Evolutionary conservation across 2,113 vertebrate species (phyloP).

Genomic region (Anoplopoma fimbria): DNA sequence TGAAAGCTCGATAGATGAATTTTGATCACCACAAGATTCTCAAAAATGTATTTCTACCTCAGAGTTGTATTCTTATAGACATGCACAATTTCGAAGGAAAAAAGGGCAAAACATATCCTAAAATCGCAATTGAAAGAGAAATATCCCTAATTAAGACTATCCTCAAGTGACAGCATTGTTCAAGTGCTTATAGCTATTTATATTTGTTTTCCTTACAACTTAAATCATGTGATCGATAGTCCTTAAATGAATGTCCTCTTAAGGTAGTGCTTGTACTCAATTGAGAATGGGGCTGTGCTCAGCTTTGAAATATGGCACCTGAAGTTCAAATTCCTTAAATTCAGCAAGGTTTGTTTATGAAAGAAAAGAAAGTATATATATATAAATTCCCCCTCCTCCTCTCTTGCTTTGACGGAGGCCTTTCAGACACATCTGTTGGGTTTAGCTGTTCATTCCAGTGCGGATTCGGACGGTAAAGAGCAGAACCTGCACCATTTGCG

Average conservation of each 20-base stretch:
- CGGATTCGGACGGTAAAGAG: constrained; percentile 73
- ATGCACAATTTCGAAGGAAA: background rate
- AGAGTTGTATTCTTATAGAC: too few species aligned
- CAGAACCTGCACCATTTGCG: constrained; percentile 69
- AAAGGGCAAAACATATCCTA: background rate
- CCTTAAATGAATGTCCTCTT: background rate
- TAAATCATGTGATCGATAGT: background rate
- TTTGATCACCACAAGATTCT: background rate
- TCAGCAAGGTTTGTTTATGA: too few species aligned
- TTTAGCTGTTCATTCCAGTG: constrained; percentile 85
- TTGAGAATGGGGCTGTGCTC: too few species aligned
- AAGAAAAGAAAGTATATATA: too few species aligned
- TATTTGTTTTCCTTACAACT: background rate
- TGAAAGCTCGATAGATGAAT: background rate
- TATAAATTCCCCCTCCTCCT: background rate
- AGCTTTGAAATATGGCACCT: too few species aligned
- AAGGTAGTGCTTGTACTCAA: too few species aligned
- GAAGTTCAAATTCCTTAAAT: too few species aligned
- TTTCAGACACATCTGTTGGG: constrained; percentile 79
- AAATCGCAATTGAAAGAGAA: background rate
- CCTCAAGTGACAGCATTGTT: background rate
- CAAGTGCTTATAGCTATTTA: background rate
- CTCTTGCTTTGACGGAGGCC: constrained; percentile 72
- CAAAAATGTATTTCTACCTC: background rate
- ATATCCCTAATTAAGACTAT: background rate